phyloP scores from a whole-genome alignment of 35 echinoderm and acorn worm species.

The Ophioderma brevispina region DNA sequence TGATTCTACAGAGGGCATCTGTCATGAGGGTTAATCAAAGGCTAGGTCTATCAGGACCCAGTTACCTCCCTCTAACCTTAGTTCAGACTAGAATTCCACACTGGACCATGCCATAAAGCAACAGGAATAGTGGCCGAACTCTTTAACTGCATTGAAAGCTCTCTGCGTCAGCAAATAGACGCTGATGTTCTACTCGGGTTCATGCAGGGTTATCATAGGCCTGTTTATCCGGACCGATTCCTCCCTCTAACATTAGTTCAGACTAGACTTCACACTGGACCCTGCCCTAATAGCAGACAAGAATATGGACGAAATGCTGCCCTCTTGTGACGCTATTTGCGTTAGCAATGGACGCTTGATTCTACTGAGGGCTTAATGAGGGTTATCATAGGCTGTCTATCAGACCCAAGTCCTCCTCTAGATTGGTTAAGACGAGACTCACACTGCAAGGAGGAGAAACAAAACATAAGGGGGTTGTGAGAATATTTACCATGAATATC shows the following conservation, averaged over 20 bases:
- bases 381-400: conserved; percentile 99
- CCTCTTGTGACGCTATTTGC: conserved; percentile 98
- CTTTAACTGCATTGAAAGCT: background rate
- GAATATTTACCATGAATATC: no score
- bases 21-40: conserved; percentile 98
- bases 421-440: conserved; percentile 99
- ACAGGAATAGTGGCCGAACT: background rate
- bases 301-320: no score
- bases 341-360: conserved; percentile 99
- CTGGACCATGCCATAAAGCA: background rate
- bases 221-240: background rate
- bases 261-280: conserved; percentile 14
- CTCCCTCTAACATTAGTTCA: background rate
- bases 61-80: conserved; percentile 98
- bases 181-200: background rate
- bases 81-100: background rate
- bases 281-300: no score
- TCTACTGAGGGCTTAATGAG: conserved; percentile 98
- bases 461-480: no score
- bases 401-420: conserved; percentile 97
- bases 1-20: conserved; percentile 99
- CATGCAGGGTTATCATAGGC: background rate
- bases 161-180: background rate
- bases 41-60: conserved; percentile 95
- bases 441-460: conserved; percentile 42